A percentile compares a stretch with the other conserved stretches of the same genome.
Evolutionary conservation across 2,888 invertebrate genomes (phyloP).

Genomic region (Fissipunctia ypsillon): DNA sequence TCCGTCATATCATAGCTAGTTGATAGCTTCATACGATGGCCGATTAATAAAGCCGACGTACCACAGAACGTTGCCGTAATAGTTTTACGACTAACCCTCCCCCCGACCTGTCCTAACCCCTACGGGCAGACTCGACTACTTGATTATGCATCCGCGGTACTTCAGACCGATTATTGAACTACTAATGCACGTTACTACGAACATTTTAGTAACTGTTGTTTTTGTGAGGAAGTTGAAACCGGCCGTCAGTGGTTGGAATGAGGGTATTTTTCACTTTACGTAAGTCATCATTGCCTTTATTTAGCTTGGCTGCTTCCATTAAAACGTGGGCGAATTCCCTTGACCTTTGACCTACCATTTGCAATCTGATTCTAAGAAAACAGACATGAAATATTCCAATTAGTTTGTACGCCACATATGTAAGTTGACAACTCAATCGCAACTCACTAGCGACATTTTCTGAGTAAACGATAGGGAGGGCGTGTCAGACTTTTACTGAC

Average conservation of each 20-base stretch:
- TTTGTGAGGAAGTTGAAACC: slow-evolving; percentile 38
- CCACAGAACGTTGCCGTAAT: slow-evolving; percentile 88
- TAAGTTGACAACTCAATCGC: slow-evolving; percentile 21
- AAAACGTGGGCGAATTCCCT: neutral
- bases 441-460: slow-evolving; percentile 1
- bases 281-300: slow-evolving; percentile 28
- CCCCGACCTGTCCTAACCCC: slow-evolving; percentile 68
- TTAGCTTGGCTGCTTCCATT: slow-evolving; percentile 9
- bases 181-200: slow-evolving; percentile 85
- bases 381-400: neutral
- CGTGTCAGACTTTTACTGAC: too few species aligned
- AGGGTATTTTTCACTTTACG: slow-evolving; percentile 35
- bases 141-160: slow-evolving; percentile 89
- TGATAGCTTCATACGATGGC: slow-evolving; percentile 88
- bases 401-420: neutral
- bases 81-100: slow-evolving; percentile 86
- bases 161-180: slow-evolving; percentile 88
- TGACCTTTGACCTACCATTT: neutral
- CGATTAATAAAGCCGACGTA: slow-evolving; percentile 89
- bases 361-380: neutral
- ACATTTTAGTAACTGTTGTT: slow-evolving; percentile 61
- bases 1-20: slow-evolving; percentile 84
- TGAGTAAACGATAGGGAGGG: slow-evolving; percentile 15
- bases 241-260: slow-evolving; percentile 13
- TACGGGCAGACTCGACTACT: slow-evolving; percentile 83